Percentiles rank a stretch among this genome's conserved stretches.
phyloP scores from a whole-genome alignment of 2,888 invertebrate genomes.

The Noctua comes region DNA sequence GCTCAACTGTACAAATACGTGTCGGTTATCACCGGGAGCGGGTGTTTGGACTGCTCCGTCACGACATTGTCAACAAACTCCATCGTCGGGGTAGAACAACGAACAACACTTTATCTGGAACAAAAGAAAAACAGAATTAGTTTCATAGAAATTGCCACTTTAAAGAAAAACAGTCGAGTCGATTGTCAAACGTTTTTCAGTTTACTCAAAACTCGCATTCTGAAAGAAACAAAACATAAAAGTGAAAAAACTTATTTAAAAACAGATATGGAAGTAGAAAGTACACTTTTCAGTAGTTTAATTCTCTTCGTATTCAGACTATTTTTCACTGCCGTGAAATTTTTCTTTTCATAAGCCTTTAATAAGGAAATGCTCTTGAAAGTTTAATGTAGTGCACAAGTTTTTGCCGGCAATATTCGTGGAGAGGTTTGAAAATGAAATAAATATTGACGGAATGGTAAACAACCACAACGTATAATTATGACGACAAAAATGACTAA shows the following conservation, averaged over 20 bases:
- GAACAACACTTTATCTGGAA: constrained; percentile 80
- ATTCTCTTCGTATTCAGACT: constrained; percentile 42
- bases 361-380: constrained; percentile 51
- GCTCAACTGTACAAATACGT: constrained; percentile 86
- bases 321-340: constrained; percentile 48
- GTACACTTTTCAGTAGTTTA: constrained; percentile 28
- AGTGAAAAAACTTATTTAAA: constrained; percentile 17
- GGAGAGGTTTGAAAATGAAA: constrained; percentile 13
- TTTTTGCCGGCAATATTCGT: constrained; percentile 28
- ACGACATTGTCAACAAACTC: constrained; percentile 73
- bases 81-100: constrained; percentile 75
- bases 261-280: constrained; percentile 30
- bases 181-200: not conserved
- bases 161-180: not conserved
- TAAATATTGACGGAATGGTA: constrained; percentile 4
- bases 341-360: constrained; percentile 44
- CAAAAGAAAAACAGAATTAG: constrained; percentile 74
- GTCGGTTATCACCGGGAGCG: constrained; percentile 80
- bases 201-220: constrained; percentile 1
- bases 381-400: constrained; percentile 42
- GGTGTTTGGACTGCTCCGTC: constrained; percentile 76
- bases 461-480: constrained; percentile 59
- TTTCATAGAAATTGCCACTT: not conserved
- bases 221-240: constrained; percentile 5
- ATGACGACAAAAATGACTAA: constrained; percentile 70